Base-by-base conservation (phyloP, 2,888 invertebrate species). In the Lydus trimaculatus region DNA sequence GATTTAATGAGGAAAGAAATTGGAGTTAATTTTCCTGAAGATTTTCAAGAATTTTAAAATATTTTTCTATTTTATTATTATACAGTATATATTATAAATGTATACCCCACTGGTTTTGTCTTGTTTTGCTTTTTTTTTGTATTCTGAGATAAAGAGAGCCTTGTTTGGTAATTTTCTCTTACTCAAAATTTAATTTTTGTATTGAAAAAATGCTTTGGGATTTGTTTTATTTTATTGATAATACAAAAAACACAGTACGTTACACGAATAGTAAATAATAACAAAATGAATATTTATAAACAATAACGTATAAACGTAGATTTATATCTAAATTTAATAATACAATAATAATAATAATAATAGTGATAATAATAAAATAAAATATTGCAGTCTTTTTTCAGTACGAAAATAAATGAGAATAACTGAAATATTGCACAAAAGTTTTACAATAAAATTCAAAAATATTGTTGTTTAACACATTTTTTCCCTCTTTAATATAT, bases 1-100 rank as follows among this genome's bases (percentile, higher is more conserved):
- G 94, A 95, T 80, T 89, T 90, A 56, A 88, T 94, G 80, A 86
- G 94, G 67, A 88, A 88, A 63, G 73, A 63, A 66, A 43, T 79
- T 23, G 77, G 78, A 8, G 75, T 79, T 39, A 59, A 61, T 39
- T 79, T 74, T 64, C 76, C 77, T n/a, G 78, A 78, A 68, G 78
- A 79, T 69, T 70, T 61, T 17, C 70, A 75, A 58, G 70, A 76
- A 43, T 73, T 75, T 69, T 73, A 65, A 70, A 17, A 15, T 9
- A 7, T n/a, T n/a, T n/a, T n/a, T n/a, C n/a, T 39, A 15, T 39
- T 33, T 8, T 31, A 31, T 33, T 33, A 13, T 2, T 11, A 11
- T 36, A 36, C 36, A 4, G 13, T 15, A 15, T 15, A 15, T 36
- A 2, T 13, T 15, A 15, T 36, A 36, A 36, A 13, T 36, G 36